These are phyloP conservation scores for Strigamia maritima DNA, from an alignment of 2,888 invertebrate species.

Conservation along the genomic window DNA sequence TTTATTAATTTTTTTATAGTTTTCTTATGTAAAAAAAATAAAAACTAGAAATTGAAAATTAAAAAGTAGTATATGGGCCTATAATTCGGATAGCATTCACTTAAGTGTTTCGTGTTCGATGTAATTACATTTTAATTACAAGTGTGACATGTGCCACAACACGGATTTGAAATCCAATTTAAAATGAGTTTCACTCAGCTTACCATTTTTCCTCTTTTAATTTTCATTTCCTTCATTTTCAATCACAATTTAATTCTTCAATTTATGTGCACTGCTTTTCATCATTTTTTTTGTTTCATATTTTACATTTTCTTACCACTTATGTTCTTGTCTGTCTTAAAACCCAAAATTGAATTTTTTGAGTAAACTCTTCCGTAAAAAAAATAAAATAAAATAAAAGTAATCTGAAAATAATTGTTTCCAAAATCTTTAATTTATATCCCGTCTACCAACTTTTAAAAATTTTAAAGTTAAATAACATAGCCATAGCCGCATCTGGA, in stretches of 20 bases:
- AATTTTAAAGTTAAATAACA: no score
- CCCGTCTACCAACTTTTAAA: no score
- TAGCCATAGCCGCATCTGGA: no score
- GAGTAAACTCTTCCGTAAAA: no score
- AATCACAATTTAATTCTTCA: not conserved
- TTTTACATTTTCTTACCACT: not conserved
- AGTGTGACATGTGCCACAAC: not conserved
- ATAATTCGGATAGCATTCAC: not conserved
- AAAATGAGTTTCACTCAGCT: not conserved
- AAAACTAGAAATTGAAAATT: not conserved
- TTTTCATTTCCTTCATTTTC: not conserved
- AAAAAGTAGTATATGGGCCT: no score
- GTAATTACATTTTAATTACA: constrained; percentile 9
- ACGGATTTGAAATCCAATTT: constrained; percentile 10
- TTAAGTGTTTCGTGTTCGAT: not conserved
- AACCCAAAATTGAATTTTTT: not conserved
- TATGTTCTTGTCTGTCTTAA: not conserved
- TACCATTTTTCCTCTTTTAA: not conserved
- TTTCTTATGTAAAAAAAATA: not conserved
- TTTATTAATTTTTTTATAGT: no score
- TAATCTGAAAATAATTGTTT: no score
- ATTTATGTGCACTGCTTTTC: not conserved
- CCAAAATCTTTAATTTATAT: no score
- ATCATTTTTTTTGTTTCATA: not conserved
- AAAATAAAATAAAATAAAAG: not conserved